Conservation (phyloP, 1,140 invertebrate genomes). For the Coelopa frigida region DNA sequence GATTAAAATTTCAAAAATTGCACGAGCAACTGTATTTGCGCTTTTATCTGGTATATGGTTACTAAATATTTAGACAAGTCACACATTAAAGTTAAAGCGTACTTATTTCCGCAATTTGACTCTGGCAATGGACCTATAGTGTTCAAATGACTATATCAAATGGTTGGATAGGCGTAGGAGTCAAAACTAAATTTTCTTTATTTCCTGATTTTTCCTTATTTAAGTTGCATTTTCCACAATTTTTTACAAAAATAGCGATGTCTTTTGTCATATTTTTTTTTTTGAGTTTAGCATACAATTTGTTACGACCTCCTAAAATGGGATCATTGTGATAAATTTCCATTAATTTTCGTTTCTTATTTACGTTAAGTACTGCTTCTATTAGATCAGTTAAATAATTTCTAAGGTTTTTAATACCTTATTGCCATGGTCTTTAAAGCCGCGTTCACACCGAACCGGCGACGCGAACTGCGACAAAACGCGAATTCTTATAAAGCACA, state of each 20-base stretch:
- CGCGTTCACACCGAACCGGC: no score
- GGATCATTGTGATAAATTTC: background rate
- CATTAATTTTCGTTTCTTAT: background rate
- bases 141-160: conserved; percentile 7
- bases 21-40: background rate
- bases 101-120: conserved; percentile 2
- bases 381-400: conserved; percentile 6
- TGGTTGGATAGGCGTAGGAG: conserved; percentile 1
- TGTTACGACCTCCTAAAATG: background rate
- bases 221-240: conserved; percentile 4
- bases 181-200: conserved; percentile 4
- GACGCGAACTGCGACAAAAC: no score
- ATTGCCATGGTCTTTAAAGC: no score
- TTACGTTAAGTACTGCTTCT: background rate
- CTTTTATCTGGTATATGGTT: background rate
- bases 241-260: conserved; percentile 7
- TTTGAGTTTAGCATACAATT: background rate
- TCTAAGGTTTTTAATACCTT: conserved; percentile 6
- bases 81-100: conserved; percentile 2
- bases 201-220: conserved; percentile 2
- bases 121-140: background rate
- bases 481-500: no score
- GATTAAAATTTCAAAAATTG: conserved; percentile 8
- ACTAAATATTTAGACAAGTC: conserved; percentile 10
- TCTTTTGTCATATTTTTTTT: conserved; percentile 6